Base-by-base conservation (phyloP, 2,113 vertebrate species). In the Austrofundulus limnaeus region DNA sequence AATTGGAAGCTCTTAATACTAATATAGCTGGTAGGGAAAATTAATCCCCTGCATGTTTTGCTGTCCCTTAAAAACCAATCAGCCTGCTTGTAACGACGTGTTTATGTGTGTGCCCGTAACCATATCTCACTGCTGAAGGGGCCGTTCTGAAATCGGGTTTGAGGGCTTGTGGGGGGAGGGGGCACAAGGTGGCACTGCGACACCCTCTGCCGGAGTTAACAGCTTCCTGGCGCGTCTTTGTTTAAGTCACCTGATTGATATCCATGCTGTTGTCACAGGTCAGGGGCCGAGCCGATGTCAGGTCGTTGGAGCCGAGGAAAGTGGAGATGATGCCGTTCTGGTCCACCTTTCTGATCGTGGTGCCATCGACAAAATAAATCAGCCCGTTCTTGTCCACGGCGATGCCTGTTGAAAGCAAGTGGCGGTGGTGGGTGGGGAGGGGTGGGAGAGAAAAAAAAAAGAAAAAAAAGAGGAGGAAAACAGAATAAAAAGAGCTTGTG, bases 191-290 rank as follows among this genome's bases (percentile, higher is more conserved):
- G 80, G 83, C 68, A 49, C 75, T 77, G 62, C 51, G 57, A 57
- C 54, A 61, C 23, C 39, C 43, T 45, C 51, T 11, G 41, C 50
- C 24, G 4, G 31, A 0, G 45, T 47, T 53, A 13, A 42, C 56
- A 47, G 11, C 72, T 4, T 54, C 42, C 42, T 12, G 51, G 41
- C 54, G 47, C 63, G 25, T 47, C 13, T 31, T 20, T 16, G 39
- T 25, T 15, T 10, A 52, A 72, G 39, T 67, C 93, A 99, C 97
- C 97, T 99, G 95, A 82, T 94, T 96, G 90, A 98, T 92, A 76
- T 98, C 96, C 96, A 98, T 99, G 90, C 95, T 96, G 5, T 92
- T 95, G 85, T 99, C 97, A 69, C 97, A 99, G 47, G 94, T 98
- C 34, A 98, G 82, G 43, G 97, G 97, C 41, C 95, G 93, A 45